Evolutionary conservation across 2,113 vertebrate species (phyloP).

Genomic region (Formicarius rufipectus): DNA sequence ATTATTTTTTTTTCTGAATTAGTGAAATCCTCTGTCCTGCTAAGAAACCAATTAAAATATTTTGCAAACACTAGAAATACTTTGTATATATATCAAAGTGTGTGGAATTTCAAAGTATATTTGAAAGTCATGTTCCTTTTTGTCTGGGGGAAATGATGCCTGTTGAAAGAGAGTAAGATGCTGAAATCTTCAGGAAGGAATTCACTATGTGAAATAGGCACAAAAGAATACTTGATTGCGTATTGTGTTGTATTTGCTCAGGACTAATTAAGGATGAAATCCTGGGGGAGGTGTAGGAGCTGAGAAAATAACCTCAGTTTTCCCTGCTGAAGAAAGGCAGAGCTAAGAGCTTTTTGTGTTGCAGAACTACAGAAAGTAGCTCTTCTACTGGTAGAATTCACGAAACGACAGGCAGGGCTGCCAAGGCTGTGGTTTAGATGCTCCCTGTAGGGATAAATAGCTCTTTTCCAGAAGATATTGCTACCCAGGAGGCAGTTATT

Average conservation of each 20-base stretch:
- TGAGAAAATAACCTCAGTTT: not conserved
- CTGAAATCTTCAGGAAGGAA: not conserved
- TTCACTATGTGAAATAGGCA: not conserved
- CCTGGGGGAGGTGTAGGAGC: not conserved
- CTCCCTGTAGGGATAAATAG: not conserved
- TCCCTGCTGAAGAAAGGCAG: not conserved
- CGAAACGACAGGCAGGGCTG: not conserved
- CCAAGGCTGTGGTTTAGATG: not conserved
- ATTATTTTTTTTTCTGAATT: not conserved
- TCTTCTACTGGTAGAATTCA: not conserved
- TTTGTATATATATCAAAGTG: not conserved
- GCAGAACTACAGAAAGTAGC: not conserved
- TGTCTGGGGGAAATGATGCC: not conserved
- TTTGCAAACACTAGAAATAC: not conserved
- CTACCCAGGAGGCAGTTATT: too few species aligned
- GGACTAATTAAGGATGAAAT: not conserved
- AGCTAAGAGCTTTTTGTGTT: not conserved
- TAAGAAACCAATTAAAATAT: slow-evolving; percentile 5
- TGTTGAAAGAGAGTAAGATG: not conserved
- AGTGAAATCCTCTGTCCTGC: not conserved
- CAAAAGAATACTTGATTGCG: not conserved
- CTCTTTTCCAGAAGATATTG: too few species aligned
- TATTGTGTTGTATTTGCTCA: not conserved
- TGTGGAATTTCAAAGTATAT: not conserved
- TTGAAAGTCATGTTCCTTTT: not conserved